These are phyloP conservation scores for Spinus pinus DNA, from an alignment of 2,797 vertebrate species.

Conservation along the genomic window DNA sequence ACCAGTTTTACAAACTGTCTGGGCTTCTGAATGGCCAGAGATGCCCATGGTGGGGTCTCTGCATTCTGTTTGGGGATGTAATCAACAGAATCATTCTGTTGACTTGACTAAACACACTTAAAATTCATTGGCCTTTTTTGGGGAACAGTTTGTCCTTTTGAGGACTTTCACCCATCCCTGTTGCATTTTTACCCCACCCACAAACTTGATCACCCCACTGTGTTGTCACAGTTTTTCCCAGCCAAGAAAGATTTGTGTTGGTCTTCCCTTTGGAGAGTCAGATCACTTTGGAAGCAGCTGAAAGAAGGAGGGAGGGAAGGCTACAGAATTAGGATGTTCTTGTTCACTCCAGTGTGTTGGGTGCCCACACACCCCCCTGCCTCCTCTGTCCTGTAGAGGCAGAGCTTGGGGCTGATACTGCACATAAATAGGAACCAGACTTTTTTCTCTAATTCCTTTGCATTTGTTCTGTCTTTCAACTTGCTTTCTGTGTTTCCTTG, in stretches of 20 bases:
- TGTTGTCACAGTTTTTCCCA: background rate
- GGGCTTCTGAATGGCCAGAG: background rate
- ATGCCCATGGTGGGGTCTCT: background rate
- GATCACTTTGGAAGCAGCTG: background rate
- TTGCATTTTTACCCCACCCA: background rate
- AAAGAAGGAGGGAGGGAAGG: background rate
- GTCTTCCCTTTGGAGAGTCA: background rate
- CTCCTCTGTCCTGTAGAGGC: background rate
- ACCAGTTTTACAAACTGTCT: background rate
- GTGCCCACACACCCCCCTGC: background rate
- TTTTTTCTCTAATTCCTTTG: background rate
- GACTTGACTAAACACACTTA: background rate
- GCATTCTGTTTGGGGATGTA: background rate
- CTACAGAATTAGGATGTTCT: background rate
- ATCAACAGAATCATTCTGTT: background rate
- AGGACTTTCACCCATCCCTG: background rate
- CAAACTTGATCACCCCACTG: background rate
- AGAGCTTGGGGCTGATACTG: background rate
- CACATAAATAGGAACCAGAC: background rate
- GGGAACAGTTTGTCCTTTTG: background rate
- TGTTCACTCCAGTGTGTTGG: background rate
- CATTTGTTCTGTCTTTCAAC: background rate
- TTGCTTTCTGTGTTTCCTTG: background rate
- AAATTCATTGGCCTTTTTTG: background rate
- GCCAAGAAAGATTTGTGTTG: background rate